Evolutionary conservation across 2,797 vertebrate genomes (phyloP), one percentile per base, ranked within the genome.

Genomic region (Fratercula arctica): DNA sequence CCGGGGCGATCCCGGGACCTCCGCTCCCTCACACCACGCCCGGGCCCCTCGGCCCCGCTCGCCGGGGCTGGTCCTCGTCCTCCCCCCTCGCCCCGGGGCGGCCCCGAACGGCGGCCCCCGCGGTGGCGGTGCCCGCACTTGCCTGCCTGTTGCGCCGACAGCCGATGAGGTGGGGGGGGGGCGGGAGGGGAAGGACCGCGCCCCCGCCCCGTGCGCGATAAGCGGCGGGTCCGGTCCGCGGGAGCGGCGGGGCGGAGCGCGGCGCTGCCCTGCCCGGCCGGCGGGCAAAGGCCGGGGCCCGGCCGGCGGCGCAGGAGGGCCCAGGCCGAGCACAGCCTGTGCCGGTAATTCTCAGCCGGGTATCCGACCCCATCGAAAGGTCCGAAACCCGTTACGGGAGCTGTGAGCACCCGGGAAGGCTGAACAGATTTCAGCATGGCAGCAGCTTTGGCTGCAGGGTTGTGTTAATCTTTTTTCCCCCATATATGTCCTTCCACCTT

Each of bases 391-490:
- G 1, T 4, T 8, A 4, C 5, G 5, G 11, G 1, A 5, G n/a
- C 60, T 54, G 60, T 41, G 50, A 51, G 4, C 25, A 4, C 31
- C 4, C 7, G 17, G 16, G 26, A 16, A 10, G 17, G 20, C 53
- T 2, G 24, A 26, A 4, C 56, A 2, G 46, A 2, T 18, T 21
- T 19, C 60, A 16, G 67, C 72, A 29, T 5, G 37, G 1, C 46
- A 6, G 35, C 73, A 43, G 28, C 54, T 26, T 13, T 16, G 50
- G 29, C 83, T 16, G 28, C 1, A 16, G 13, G 39, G 3, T 60
- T 11, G 39, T 0, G 7, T 25, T 23, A 11, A 10, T 35, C 2
- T 7, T 41, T 15, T 15, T 2, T 1, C 14, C 4, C 29, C 29
- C 10, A 29, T 5, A 10, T 9, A 10, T 1, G 13, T 24, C 59